These are phyloP conservation scores for Acheta domesticus DNA, from an alignment of 2,888 invertebrate species.

Conservation along the genomic window DNA sequence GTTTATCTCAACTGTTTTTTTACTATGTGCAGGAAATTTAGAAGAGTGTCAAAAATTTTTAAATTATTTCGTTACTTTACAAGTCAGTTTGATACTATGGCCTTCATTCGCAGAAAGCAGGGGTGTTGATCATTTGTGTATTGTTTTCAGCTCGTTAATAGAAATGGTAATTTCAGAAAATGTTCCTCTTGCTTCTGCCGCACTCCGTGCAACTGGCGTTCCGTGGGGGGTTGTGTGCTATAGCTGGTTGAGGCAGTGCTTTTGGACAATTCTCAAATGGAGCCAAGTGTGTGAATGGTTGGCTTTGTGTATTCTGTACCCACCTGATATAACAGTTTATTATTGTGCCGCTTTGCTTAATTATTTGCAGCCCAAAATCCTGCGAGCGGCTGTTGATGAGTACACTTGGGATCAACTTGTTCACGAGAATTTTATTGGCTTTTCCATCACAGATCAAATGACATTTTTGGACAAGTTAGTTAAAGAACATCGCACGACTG, in stretches of 20 bases:
- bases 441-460: slow-evolving; percentile 28
- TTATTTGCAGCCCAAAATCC: slow-evolving; percentile 31
- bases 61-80: slow-evolving; percentile 24
- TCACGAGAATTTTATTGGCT: slow-evolving; percentile 24
- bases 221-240: slow-evolving; percentile 31
- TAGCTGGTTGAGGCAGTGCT: slow-evolving; percentile 34
- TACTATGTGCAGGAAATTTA: slow-evolving; percentile 34
- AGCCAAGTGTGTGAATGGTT: slow-evolving; percentile 35
- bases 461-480: slow-evolving; percentile 32
- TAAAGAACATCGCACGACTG: slow-evolving; percentile 28
- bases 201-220: slow-evolving; percentile 28
- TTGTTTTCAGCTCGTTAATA: slow-evolving; percentile 31
- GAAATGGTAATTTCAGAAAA: slow-evolving; percentile 31
- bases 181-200: slow-evolving; percentile 30
- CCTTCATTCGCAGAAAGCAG: slow-evolving; percentile 23
- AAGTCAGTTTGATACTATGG: slow-evolving; percentile 28
- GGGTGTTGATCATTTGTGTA: neutral
- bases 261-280: slow-evolving; percentile 35
- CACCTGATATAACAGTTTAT: slow-evolving; percentile 33
- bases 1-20: slow-evolving; percentile 33
- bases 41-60: slow-evolving; percentile 33
- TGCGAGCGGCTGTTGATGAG: slow-evolving; percentile 28
- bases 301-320: slow-evolving; percentile 27
- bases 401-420: slow-evolving; percentile 25
- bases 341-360: slow-evolving; percentile 32